These are phyloP conservation scores for Macropus fuliginosus DNA, from an alignment of 2,797 vertebrate genomes.

Conservation along the genomic window DNA sequence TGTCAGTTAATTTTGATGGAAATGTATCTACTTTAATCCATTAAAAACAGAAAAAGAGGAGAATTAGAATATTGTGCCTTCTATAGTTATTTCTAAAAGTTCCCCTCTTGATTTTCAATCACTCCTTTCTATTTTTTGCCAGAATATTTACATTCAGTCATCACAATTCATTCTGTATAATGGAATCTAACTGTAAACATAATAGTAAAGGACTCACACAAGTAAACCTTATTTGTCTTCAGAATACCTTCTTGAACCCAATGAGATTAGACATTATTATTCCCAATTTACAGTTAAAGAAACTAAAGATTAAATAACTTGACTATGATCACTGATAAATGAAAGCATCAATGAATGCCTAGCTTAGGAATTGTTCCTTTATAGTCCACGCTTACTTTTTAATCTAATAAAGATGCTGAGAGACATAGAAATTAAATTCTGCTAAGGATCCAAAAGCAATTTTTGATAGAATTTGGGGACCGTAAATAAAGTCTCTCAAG, in stretches of 20 bases:
- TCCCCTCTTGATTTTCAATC: not conserved
- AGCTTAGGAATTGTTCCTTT: not conserved
- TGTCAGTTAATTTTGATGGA: not conserved
- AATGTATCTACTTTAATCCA: not conserved
- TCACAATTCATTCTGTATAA: not conserved
- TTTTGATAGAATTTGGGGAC: not conserved
- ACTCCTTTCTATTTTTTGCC: not conserved
- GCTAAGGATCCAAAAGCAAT: not conserved
- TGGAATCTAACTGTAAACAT: not conserved
- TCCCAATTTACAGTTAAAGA: not conserved
- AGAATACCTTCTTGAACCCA: not conserved
- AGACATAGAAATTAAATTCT: not conserved
- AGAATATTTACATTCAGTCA: not conserved
- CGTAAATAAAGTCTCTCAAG: not conserved
- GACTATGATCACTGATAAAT: not conserved
- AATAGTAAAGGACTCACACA: not conserved
- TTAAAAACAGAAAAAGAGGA: not conserved
- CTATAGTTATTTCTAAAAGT: not conserved
- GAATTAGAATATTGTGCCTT: not conserved
- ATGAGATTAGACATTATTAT: constrained; percentile 18
- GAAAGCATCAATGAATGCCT: not conserved
- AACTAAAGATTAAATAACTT: not conserved
- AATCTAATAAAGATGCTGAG: not conserved
- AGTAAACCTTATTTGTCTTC: constrained; percentile 8
- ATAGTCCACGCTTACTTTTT: not conserved